Conservation (phyloP, 2,888 invertebrate genomes). For the Lampropteryx suffumata region DNA sequence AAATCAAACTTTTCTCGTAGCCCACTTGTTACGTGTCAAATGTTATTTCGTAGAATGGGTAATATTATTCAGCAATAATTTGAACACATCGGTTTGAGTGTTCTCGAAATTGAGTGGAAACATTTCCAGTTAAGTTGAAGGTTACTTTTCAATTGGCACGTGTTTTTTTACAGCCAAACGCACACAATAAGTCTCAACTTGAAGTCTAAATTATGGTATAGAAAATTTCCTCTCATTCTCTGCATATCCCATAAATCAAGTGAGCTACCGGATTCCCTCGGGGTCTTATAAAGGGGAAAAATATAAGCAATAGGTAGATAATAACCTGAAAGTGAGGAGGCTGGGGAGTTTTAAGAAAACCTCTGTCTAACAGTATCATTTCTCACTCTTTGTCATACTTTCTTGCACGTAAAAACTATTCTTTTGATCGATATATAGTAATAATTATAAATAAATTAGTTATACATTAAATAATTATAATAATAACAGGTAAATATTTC, state of each 20-base stretch:
- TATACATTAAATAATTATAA: too few relatives aligned
- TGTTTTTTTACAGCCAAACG: slow-evolving; percentile 27
- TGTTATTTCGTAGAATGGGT: too few relatives aligned
- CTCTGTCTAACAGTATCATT: slow-evolving; percentile 7
- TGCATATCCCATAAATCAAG: slow-evolving; percentile 79
- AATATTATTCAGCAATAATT: not conserved
- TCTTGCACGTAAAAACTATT: not conserved
- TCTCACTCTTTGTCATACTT: slow-evolving; percentile 6
- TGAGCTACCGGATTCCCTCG: slow-evolving; percentile 66
- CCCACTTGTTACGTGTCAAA: too few relatives aligned
- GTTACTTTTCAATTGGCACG: too few relatives aligned
- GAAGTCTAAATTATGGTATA: slow-evolving; percentile 72
- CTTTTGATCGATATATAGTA: too few relatives aligned
- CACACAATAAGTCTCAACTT: slow-evolving; percentile 62
- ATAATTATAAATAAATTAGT: too few relatives aligned
- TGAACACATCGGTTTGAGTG: too few relatives aligned
- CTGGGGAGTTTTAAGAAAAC: slow-evolving; percentile 35
- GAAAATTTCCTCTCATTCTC: slow-evolving; percentile 78
- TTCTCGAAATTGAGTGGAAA: too few relatives aligned
- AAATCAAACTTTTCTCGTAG: too few relatives aligned
- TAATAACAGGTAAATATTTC: too few relatives aligned
- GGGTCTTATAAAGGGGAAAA: slow-evolving; percentile 68
- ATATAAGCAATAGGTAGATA: slow-evolving; percentile 73
- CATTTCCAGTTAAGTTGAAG: too few relatives aligned
- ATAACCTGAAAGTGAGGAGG: slow-evolving; percentile 57